Evolutionary conservation across 2,113 vertebrate species (phyloP), one percentile per base, ranked within the genome.

Genomic region (Rousettus leschenaultii): DNA sequence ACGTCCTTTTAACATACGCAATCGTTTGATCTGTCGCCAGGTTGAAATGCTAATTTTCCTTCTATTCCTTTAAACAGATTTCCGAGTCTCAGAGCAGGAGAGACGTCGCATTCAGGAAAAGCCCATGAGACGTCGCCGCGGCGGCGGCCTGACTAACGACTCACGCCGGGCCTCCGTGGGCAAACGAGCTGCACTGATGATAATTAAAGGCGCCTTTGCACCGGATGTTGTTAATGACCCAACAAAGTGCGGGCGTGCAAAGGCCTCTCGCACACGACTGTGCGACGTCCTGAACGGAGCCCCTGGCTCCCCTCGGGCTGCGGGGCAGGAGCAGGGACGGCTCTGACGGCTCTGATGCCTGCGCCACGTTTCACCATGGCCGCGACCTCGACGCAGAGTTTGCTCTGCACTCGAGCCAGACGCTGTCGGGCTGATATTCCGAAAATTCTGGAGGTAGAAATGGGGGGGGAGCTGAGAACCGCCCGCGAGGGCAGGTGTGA

Each of bases 181-280:
- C 74, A 95, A 98, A 87, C 11, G 87, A 96, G 73, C 85, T 83
- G 45, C 53, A 16, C 48, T 89, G 84, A 63, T 28, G 40, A 92
- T 97, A 97, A 97, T 95, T 97, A 97, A 97, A 97, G 79, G 70
- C 96, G 89, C 45, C 63, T 97, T 92, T 84, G 80, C 45, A n/a
- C 13, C 28, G 61, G 92, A 93, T 95, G 88, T 97, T 97, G 95
- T 68, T 85, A 95, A 86, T 2, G 38, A 91, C 75, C 88, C 73
- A 79, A 68, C 95, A 65, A 96, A 79, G 18, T 51, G 2, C 35
- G 30, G 77, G 53, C 53, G 30, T 75, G 88, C 5, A 6, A 11
- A 45, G 43, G 9, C 7, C 43, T 45, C 43, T 45, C 43, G 9
- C 7, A 9, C 43, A 92, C 0, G 14, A 84, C 6, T 30, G n/a